phyloP scores from a whole-genome alignment of 2,888 invertebrate genomes.

The Griposia aprilina region DNA sequence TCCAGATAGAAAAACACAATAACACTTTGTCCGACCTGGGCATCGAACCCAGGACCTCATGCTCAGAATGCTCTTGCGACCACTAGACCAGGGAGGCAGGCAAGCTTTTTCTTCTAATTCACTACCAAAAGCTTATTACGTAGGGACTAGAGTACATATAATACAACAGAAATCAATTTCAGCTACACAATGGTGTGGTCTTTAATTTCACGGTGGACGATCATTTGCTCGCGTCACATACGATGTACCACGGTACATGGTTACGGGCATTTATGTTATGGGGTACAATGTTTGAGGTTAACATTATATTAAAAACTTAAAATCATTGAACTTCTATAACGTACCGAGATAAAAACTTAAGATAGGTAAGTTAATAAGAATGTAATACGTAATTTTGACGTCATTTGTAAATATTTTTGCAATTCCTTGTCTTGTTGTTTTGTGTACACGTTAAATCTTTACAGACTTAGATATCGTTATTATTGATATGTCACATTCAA shows the following conservation, averaged over 20 bases:
- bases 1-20: background rate
- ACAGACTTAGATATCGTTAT: too few species aligned
- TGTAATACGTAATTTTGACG: too few species aligned
- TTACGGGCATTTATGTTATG: background rate
- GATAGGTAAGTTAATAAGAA: background rate
- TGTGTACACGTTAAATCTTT: too few species aligned
- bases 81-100: background rate
- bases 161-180: constrained; percentile 46
- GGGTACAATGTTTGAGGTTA: background rate
- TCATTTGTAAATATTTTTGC: too few species aligned
- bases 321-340: background rate
- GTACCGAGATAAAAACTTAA: background rate
- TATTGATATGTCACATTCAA: background rate
- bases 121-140: constrained; percentile 3
- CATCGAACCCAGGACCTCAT: background rate
- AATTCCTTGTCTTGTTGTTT: background rate
- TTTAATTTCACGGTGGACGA: constrained; percentile 60
- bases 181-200: constrained; percentile 38
- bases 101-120: background rate
- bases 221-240: constrained; percentile 34
- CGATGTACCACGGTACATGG: background rate
- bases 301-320: background rate
- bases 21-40: background rate
- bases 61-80: background rate
- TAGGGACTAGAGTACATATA: constrained; percentile 18